Evolutionary conservation across 2,113 vertebrate species (phyloP), one percentile per base, ranked within the genome.

Genomic region (Colinus virginianus): DNA sequence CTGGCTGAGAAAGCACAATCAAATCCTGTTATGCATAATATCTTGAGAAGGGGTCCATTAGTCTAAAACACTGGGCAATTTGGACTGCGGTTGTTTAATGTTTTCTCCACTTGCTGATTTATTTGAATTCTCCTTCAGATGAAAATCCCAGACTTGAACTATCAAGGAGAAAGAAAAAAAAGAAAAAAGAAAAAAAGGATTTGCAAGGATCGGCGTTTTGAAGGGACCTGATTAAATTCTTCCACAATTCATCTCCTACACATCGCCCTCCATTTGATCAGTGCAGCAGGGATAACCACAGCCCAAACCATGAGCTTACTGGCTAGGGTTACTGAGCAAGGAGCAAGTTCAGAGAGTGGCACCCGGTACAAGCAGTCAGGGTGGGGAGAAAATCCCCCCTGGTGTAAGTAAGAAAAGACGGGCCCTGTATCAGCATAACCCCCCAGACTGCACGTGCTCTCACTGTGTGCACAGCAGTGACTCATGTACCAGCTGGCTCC

Each of bases 111-210:
- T 49, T 90, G 79, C 70, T 90, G 86, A 83, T 91, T 88, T 93
- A 88, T 91, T 74, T 80, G 75, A 94, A 90, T 82, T 87, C 70
- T 71, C 75, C 48, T 74, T 69, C 67, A 34, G 74, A 92, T 8
- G 15, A 92, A 90, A 93, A 74, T 32, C n/a, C 7, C 58, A 56
- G 45, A 42, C 25, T 10, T 56, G n/a, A 62, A 66, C 32, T 30
- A 84, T 40, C 18, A 58, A 36, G 36, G 4, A 38, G 17, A 17
- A 55, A 30, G 30, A 55, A 28, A 30, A 17, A 28, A 30, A 55
- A 56, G 19, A 46, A 30, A 14, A 16, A 53, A 30, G 15, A 55
- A 30, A 55, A 46, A 45, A 4, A 56, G 53, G 3, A 87, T 78
- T 78, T 83, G 26, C 48, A 84, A 85, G 40, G 67, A 68, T 86